Conservation (phyloP, 2,797 vertebrate genomes). For the Tokudaia tokunoshimensis region DNA sequence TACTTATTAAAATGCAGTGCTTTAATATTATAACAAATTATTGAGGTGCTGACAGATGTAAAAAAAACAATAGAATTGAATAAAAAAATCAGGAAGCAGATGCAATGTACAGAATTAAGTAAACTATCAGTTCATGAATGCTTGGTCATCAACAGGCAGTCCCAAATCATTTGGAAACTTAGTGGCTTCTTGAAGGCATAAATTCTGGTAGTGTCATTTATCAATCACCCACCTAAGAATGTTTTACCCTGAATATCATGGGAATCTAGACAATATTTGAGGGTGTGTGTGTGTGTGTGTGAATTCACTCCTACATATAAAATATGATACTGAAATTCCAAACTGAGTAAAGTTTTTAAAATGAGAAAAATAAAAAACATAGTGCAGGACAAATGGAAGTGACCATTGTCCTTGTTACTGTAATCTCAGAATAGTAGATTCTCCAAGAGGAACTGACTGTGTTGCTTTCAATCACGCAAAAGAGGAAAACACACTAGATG, state of each 20-base stretch:
- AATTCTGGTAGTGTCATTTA: background rate
- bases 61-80: background rate
- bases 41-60: background rate
- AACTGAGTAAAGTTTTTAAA: background rate
- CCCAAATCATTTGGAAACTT: background rate
- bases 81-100: background rate
- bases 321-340: background rate
- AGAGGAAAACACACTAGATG: background rate
- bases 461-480: background rate
- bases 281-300: too few species aligned
- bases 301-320: background rate
- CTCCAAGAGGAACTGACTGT: background rate
- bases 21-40: constrained; percentile 25
- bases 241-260: background rate
- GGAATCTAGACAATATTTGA: background rate
- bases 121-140: background rate
- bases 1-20: constrained; percentile 8
- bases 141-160: background rate
- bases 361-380: background rate
- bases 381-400: background rate
- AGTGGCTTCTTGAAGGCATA: background rate
- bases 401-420: background rate
- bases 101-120: background rate
- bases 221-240: background rate
- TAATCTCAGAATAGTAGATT: background rate